A percentile compares a stretch with the other conserved stretches of the same genome.
phyloP scores from a whole-genome alignment of 2,113 vertebrate genomes.

The Myotis davidii region DNA sequence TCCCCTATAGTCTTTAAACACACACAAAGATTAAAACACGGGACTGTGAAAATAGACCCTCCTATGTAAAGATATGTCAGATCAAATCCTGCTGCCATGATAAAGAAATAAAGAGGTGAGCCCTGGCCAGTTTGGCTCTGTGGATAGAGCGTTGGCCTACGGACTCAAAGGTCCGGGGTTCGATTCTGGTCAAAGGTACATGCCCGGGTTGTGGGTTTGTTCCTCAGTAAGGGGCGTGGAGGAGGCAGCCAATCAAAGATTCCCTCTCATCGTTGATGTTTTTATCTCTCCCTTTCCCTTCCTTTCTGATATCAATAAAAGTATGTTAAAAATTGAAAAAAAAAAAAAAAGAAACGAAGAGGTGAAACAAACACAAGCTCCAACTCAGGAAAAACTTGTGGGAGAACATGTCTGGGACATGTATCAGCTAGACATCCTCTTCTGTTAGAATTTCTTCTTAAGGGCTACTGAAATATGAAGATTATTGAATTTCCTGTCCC shows the following conservation, averaged over 20 bases:
- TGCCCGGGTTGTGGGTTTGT: too few species aligned
- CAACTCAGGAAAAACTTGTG: background rate
- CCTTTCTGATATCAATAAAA: too few species aligned
- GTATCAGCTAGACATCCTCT: background rate
- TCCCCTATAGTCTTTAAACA: background rate
- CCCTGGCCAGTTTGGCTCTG: too few species aligned
- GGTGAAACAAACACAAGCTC: background rate
- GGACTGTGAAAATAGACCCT: background rate
- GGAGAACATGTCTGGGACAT: background rate
- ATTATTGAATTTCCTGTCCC: background rate
- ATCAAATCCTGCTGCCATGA: background rate
- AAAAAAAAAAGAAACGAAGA: background rate
- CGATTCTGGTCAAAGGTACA: too few species aligned
- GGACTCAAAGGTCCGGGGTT: too few species aligned
- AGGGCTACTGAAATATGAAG: background rate
- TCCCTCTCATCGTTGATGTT: too few species aligned
- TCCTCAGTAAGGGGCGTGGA: too few species aligned
- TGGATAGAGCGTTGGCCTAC: too few species aligned
- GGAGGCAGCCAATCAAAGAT: too few species aligned
- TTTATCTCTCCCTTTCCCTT: too few species aligned
- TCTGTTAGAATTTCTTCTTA: background rate
- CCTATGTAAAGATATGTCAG: background rate
- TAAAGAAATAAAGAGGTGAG: background rate
- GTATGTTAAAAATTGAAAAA: too few species aligned
- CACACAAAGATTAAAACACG: background rate